Percentiles rank a stretch among this genome's conserved stretches.
Evolutionary conservation across 2,113 vertebrate genomes (phyloP).

Genomic region (Mesoclemmys tuberculata): DNA sequence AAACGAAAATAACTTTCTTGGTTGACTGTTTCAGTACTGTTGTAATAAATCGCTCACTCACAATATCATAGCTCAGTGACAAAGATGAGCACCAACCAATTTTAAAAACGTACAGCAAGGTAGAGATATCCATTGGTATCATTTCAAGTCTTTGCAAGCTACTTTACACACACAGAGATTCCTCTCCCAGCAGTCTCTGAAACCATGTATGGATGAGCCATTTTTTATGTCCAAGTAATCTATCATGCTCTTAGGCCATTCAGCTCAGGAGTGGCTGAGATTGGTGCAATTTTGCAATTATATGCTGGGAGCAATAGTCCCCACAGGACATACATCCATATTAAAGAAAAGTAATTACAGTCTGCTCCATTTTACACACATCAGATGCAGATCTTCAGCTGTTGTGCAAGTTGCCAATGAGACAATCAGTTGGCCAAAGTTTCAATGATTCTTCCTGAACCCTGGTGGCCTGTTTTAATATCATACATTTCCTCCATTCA

Average conservation of each 20-base stretch:
- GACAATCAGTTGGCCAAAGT: background rate
- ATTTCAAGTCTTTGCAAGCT: conserved; percentile 20
- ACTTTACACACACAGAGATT: conserved; percentile 11
- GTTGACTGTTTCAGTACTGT: conserved; percentile 3
- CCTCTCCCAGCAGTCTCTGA: conserved; percentile 44
- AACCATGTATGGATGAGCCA: conserved; percentile 1
- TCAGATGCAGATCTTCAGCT: conserved; percentile 41
- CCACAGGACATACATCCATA: conserved; percentile 44
- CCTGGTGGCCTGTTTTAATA: conserved; percentile 58
- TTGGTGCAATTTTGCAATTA: conserved; percentile 30
- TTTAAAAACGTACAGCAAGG: conserved; percentile 23
- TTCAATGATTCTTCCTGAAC: conserved; percentile 25
- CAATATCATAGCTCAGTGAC: background rate
- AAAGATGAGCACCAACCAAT: background rate
- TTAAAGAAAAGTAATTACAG: conserved; percentile 57
- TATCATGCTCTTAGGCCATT: background rate
- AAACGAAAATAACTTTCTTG: conserved; percentile 38
- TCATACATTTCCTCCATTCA: conserved; percentile 63
- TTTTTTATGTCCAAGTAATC: conserved; percentile 66
- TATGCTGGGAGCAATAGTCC: conserved; percentile 52
- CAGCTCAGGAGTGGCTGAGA: conserved; percentile 20
- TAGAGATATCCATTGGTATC: background rate
- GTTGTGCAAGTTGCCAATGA: background rate
- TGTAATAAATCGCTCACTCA: conserved; percentile 18
- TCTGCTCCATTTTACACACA: conserved; percentile 49